These are phyloP conservation scores for Sandelia bainsii DNA, from an alignment of 2,797 vertebrate species.

Conservation along the genomic window DNA sequence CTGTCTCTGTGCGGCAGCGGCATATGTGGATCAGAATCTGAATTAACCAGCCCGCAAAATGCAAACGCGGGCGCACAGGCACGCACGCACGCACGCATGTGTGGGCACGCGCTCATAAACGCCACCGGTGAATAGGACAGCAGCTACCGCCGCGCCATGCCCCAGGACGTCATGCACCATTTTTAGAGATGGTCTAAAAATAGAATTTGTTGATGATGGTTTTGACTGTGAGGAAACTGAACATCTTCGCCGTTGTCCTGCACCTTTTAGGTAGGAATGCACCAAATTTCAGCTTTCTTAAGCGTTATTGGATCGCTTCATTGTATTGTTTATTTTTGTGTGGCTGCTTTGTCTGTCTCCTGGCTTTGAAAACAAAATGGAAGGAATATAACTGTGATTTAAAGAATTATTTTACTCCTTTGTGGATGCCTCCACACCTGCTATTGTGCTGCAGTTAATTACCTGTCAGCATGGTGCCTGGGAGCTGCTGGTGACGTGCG, in stretches of 20 bases:
- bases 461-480: constrained; percentile 48
- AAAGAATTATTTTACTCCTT: not conserved
- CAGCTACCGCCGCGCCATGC: constrained; percentile 54
- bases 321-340: not conserved
- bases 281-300: fast-evolving
- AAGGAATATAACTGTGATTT: constrained; percentile 12
- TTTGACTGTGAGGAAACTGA: constrained; percentile 27
- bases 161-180: constrained; percentile 79
- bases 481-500: constrained; percentile 44
- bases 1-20: constrained; percentile 23
- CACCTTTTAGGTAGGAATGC: constrained; percentile 49
- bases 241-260: not conserved
- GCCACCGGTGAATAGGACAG: constrained; percentile 58
- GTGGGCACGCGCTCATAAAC: constrained; percentile 45
- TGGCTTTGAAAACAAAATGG: constrained; percentile 32
- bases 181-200: constrained; percentile 80
- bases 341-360: not conserved
- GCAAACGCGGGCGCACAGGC: constrained; percentile 3
- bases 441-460: constrained; percentile 43
- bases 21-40: constrained; percentile 40
- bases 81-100: constrained; percentile 3
- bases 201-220: constrained; percentile 66
- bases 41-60: constrained; percentile 5
- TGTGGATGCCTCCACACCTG: constrained; percentile 34
- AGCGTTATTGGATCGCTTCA: too few relatives aligned